These are phyloP conservation scores for Cotesia congregata DNA, from an alignment of 2,888 invertebrate species.

Conservation along the genomic window DNA sequence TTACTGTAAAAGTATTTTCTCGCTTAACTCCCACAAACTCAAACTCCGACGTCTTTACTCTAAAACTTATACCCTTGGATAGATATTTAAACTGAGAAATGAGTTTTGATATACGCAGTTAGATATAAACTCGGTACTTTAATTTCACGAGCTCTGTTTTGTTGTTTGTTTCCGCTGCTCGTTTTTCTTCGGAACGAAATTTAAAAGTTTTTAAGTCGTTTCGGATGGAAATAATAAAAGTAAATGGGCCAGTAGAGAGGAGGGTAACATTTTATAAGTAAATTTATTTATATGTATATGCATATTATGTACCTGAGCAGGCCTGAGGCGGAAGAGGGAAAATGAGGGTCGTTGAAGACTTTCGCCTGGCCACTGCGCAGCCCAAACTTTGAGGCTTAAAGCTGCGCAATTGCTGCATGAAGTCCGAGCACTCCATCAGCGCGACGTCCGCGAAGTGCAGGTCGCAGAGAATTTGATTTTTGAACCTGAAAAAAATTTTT, in stretches of 20 bases:
- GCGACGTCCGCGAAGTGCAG: constrained; percentile 97
- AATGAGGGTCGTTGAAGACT: constrained; percentile 93
- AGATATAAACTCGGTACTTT: neutral
- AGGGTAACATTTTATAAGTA: too few relatives aligned
- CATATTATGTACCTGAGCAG: constrained; percentile 81
- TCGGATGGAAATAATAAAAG: neutral
- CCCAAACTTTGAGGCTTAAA: constrained; percentile 96
- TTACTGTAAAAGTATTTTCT: too few relatives aligned
- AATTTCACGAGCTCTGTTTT: constrained; percentile 12
- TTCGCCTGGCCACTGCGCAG: constrained; percentile 93
- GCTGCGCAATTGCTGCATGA: constrained; percentile 96
- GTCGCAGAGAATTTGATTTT: constrained; percentile 95
- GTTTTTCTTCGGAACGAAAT: constrained; percentile 3
- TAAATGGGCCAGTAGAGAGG: too few relatives aligned
- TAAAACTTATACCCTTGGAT: neutral
- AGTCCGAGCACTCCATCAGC: constrained; percentile 97
- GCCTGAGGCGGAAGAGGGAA: constrained; percentile 95
- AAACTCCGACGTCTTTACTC: constrained; percentile 18
- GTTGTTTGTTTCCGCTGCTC: neutral
- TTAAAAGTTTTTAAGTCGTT: neutral
- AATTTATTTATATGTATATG: too few relatives aligned
- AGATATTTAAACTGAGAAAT: constrained; percentile 3
- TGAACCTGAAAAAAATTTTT: constrained; percentile 72
- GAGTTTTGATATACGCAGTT: constrained; percentile 32
- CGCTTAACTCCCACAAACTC: constrained; percentile 11